Percentiles rank a stretch among this genome's conserved stretches.
These are phyloP conservation scores for Bubo blakistoni DNA, from an alignment of 2,113 vertebrate genomes.

Conservation along the genomic window DNA sequence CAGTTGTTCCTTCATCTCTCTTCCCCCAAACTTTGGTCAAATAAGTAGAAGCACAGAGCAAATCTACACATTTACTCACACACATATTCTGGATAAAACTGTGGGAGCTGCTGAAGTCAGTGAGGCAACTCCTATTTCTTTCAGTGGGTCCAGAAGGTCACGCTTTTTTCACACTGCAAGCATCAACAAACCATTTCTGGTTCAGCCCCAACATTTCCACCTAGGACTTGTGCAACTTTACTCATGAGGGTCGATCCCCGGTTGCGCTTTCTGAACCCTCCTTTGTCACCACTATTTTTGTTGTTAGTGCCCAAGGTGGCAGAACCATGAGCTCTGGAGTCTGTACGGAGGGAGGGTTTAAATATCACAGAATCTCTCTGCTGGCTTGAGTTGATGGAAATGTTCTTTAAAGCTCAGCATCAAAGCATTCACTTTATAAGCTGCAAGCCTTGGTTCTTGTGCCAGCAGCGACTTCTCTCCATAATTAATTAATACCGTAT, in stretches of 20 bases:
- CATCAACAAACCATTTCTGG: neutral
- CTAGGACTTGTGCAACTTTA: neutral
- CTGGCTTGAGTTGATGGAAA: conserved; percentile 62
- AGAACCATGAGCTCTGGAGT: neutral
- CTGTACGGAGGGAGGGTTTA: neutral
- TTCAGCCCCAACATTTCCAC: neutral
- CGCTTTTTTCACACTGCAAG: neutral
- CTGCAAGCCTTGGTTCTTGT: conserved; percentile 63
- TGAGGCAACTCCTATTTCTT: neutral
- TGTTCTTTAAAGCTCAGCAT: conserved; percentile 62
- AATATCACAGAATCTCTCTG: conserved; percentile 50
- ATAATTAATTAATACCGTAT: conserved; percentile 69
- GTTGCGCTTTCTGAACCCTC: neutral
- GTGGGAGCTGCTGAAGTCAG: neutral
- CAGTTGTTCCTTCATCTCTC: conserved; percentile 2
- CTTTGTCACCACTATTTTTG: neutral
- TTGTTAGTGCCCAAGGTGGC: neutral
- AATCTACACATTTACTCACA: neutral
- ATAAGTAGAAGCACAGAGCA: neutral
- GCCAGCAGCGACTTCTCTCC: conserved; percentile 48
- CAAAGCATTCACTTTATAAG: conserved; percentile 71
- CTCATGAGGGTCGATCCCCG: neutral
- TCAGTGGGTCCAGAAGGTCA: neutral
- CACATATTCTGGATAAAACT: neutral
- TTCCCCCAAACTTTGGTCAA: neutral